Percentiles rank a stretch among this genome's conserved stretches.
Evolutionary conservation across 2,888 invertebrate species (phyloP).

Genomic region (Dicyrtomina minuta): DNA sequence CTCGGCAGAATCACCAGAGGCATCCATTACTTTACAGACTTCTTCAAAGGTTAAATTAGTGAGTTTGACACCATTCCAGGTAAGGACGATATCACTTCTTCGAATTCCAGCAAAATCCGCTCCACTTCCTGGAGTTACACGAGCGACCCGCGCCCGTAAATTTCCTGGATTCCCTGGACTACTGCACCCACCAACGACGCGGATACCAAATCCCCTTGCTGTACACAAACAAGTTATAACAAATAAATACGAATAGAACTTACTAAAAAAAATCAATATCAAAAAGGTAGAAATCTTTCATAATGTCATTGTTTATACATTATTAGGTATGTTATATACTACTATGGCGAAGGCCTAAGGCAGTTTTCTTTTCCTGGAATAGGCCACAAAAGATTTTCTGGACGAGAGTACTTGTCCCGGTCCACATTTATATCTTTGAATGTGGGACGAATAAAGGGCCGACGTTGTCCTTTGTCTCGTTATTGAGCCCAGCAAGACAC

Average conservation of each 20-base stretch:
- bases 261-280: background rate
- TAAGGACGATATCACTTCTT: conserved; percentile 86
- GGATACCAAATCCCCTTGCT: conserved; percentile 91
- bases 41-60: conserved; percentile 92
- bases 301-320: no score
- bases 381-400: no score
- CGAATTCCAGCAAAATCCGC: conserved; percentile 85
- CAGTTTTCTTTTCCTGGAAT: no score
- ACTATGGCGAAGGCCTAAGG: no score
- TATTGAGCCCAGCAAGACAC: no score
- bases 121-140: conserved; percentile 88
- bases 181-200: conserved; percentile 78
- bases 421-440: no score
- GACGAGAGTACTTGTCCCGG: no score
- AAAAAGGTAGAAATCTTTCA: no score
- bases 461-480: no score
- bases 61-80: conserved; percentile 87
- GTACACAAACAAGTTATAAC: background rate
- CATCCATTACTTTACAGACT: conserved; percentile 84
- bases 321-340: no score
- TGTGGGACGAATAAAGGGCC: no score
- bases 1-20: conserved; percentile 82
- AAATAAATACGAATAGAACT: conserved; percentile 6
- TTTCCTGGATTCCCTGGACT: conserved; percentile 50
- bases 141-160: conserved; percentile 82